These are phyloP conservation scores for Molossus molossus DNA, from an alignment of 2,797 vertebrate genomes.

Conservation along the genomic window DNA sequence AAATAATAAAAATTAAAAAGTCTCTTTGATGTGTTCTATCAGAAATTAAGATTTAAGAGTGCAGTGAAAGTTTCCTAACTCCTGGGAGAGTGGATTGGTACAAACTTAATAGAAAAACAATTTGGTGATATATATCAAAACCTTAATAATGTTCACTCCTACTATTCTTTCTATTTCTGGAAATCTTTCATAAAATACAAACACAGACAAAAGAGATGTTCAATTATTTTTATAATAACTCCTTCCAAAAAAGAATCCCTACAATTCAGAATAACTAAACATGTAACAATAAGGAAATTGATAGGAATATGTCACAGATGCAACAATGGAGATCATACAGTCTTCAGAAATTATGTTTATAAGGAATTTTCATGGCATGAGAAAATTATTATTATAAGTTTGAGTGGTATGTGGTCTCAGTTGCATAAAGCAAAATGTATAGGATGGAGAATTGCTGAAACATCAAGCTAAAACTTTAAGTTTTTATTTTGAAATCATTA, in stretches of 20 bases:
- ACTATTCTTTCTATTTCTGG: neutral
- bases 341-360: conserved; percentile 15
- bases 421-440: conserved; percentile 3
- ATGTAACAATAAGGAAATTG: neutral
- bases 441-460: neutral
- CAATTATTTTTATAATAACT: conserved; percentile 38
- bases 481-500: conserved; percentile 46
- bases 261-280: conserved; percentile 2
- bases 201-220: neutral
- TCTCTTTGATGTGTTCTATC: neutral
- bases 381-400: neutral
- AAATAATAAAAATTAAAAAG: no score
- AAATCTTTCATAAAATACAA: conserved; percentile 25
- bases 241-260: neutral
- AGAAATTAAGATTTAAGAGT: neutral
- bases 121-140: neutral
- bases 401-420: neutral
- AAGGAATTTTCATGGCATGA: neutral
- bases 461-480: neutral
- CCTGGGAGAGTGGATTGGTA: neutral
- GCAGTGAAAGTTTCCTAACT: neutral
- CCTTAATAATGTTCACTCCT: conserved; percentile 43
- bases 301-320: neutral
- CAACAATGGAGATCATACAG: neutral
- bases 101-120: neutral